phyloP scores from a whole-genome alignment of 2,113 vertebrate genomes.

The Octodon degus region DNA sequence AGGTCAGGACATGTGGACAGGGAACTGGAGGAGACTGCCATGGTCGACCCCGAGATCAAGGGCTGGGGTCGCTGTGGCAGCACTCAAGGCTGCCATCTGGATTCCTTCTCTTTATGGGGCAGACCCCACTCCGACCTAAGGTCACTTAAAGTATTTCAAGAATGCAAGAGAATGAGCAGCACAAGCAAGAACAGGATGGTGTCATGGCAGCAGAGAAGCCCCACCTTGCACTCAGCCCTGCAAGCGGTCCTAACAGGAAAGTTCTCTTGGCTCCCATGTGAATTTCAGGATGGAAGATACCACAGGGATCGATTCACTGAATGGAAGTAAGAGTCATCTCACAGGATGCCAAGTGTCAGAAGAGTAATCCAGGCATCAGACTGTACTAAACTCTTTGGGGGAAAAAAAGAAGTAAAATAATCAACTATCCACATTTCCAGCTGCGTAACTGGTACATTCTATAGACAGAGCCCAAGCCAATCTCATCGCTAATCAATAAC shows the following conservation, averaged over 20 bases:
- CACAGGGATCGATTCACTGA: constrained; percentile 3
- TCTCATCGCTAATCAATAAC: neutral
- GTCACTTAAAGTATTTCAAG: constrained; percentile 53
- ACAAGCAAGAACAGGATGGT: constrained; percentile 28
- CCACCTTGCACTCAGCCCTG: constrained; percentile 29
- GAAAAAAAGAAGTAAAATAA: neutral
- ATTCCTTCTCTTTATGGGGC: neutral
- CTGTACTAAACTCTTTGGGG: neutral
- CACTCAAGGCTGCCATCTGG: neutral
- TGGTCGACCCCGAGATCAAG: neutral
- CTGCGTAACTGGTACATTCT: neutral
- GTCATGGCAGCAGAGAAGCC: neutral
- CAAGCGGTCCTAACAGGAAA: constrained; percentile 34
- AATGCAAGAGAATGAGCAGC: constrained; percentile 27
- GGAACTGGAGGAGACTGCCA: neutral
- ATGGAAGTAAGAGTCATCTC: neutral
- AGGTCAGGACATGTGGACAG: neutral
- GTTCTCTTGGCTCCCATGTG: neutral
- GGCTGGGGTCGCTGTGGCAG: neutral
- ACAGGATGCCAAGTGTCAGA: constrained; percentile 20
- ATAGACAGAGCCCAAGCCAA: neutral
- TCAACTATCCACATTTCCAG: neutral
- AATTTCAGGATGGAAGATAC: constrained; percentile 10
- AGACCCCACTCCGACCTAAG: neutral
- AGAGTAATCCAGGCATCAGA: constrained; percentile 50